A percentile compares a stretch with the other conserved stretches of the same genome.
phyloP scores from a whole-genome alignment of 2,797 vertebrate genomes.

The Catharus ustulatus region DNA sequence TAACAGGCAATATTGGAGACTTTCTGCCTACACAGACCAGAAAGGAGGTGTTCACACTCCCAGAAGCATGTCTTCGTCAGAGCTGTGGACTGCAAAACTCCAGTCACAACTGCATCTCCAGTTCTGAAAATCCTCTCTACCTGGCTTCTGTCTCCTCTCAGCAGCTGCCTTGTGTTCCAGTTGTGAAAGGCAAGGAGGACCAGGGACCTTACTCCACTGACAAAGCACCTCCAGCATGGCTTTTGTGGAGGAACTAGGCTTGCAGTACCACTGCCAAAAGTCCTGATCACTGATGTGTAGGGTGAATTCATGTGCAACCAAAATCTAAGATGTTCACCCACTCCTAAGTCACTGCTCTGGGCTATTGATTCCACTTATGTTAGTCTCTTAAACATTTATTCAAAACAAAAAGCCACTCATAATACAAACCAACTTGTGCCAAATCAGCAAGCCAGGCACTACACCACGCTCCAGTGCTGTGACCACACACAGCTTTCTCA shows the following conservation, averaged over 20 bases:
- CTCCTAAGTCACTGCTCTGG: neutral
- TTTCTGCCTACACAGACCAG: neutral
- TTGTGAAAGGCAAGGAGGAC: neutral
- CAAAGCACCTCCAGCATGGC: neutral
- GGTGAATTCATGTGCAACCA: neutral
- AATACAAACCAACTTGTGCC: neutral
- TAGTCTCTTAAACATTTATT: neutral
- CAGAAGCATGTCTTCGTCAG: neutral
- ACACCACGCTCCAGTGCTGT: accelerated
- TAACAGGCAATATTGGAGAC: accelerated
- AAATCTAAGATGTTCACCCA: neutral
- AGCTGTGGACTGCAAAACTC: neutral
- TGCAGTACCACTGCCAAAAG: neutral
- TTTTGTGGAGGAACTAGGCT: neutral
- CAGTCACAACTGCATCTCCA: neutral
- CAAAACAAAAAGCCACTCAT: neutral
- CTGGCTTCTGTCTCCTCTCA: neutral
- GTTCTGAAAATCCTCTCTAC: neutral
- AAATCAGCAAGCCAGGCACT: neutral
- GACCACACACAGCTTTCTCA: neutral
- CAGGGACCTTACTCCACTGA: neutral
- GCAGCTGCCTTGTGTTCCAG: neutral
- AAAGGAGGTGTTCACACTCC: neutral
- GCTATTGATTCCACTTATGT: neutral
- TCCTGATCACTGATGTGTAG: neutral